phyloP scores from a whole-genome alignment of 2,888 invertebrate species.

The Frankliniella fusca region DNA sequence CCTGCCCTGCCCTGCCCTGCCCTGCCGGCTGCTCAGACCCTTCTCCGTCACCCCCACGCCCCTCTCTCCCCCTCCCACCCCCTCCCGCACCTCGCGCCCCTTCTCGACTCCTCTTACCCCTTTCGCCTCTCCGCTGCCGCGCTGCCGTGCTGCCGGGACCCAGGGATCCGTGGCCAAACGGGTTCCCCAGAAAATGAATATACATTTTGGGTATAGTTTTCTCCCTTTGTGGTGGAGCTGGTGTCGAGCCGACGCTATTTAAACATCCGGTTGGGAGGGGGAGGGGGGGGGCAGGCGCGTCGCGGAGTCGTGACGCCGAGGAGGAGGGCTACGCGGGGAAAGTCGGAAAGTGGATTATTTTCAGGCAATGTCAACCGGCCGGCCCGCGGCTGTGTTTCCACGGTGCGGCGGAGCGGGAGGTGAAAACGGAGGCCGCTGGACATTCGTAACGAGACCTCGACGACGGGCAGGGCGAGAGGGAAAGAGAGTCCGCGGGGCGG shows the following conservation, averaged over 20 bases:
- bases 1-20: constrained; percentile 9
- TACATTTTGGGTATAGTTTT: constrained; percentile 23
- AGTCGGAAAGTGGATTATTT: no score
- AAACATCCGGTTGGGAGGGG: background rate
- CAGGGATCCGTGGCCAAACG: constrained; percentile 18
- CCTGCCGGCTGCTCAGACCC: background rate
- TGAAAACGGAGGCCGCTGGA: background rate
- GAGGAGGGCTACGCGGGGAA: background rate
- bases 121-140: background rate
- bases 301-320: background rate
- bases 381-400: background rate
- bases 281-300: background rate
- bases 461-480: no score
- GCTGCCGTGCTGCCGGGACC: background rate
- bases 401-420: background rate
- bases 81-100: background rate
- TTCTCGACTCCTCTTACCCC: background rate
- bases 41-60: background rate
- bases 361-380: no score
- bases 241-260: constrained; percentile 11
- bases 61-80: background rate
- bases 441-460: no score
- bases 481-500: no score
- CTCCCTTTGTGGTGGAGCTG: background rate
- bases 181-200: constrained; percentile 17